Base-by-base conservation (phyloP, 2,797 vertebrate species). In the Rhinophrynus dorsalis region DNA sequence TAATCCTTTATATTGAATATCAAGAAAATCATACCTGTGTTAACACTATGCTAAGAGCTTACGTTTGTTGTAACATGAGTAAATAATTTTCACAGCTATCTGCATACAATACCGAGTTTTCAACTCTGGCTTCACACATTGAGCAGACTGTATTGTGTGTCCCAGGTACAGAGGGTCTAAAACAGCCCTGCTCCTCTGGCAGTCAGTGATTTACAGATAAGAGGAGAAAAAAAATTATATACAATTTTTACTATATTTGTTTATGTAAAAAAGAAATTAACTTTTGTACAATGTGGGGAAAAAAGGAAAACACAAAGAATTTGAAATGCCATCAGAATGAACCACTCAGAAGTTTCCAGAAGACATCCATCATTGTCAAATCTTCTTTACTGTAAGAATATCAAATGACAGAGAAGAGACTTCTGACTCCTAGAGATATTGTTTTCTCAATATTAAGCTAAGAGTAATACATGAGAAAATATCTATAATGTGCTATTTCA, bases 341-440 rank as follows among this genome's bases (percentile, higher is more conserved):
- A 10, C 58, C 1, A 21, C 75, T 59, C 62, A 47, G 74, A 69
- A 78, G 82, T 78, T 73, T 80, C 81, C 66, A 6, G 57, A 64
- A 79, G 76, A 81, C 77, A 84, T 86, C 82, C 23, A 68, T 85
- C 83, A 83, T 59, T 82, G 85, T 79, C 85, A 80, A 68, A 75
- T 70, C 51, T 76, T 73, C 82, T 79, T 78, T 76, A 63, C 77
- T 68, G 20, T 15, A 38, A 42, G 47, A 81, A 64, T 79, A 67
- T 73, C 81, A 67, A 52, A 78, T 76, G 42, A 29, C 62, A 73
- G 62, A 60, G 62, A 60, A 67, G 54, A 32, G 55, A 60, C 51
- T 67, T 55, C 70, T 60, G 45, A 60, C 54, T 73, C 62, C 62
- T 30, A 47, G 56, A 59, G 70, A 73, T 73, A 73, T 67, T 73